Evolutionary conservation across 2,113 vertebrate genomes (phyloP), one percentile per base, ranked within the genome.

Genomic region (Tympanuchus pallidicinctus): DNA sequence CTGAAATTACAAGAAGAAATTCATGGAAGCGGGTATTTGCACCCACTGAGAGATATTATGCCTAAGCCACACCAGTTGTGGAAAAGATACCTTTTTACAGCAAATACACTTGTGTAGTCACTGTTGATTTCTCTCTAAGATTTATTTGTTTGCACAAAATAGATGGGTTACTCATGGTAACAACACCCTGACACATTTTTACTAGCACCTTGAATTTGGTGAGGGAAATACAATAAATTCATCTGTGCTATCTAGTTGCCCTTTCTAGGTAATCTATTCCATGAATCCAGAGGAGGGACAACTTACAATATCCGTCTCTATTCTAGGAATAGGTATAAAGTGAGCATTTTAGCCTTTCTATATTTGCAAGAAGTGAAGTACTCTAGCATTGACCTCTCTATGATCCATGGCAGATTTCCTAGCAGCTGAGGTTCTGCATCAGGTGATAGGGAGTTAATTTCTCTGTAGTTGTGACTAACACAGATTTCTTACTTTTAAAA

Each of bases 321-420:
- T 98, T 98, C 98, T 98, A 97, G 97, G 98, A 98, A 98, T 98
- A 98, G 98, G 97, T 97, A 84, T 96, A 96, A 97, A 96, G 82
- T 10, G 50, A 97, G 96, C 93, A 95, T 93, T 96, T 97, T 97
- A 95, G 90, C 91, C 96, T 97, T 97, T 97, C 97, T 98, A 92
- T 96, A 97, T 96, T 97, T 96, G 82, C 92, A 94, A 54, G 77
- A 92, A 91, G 78, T 95, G 93, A 96, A 93, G 64, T 82, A 82
- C 66, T 86, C 84, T 28, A 92, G 92, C 86, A 93, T n/a, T 94
- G 91, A 96, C 90, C 93, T 97, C 91, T 94, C 90, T 83, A 4
- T 73, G 84, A 93, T 95, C 85, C 85, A 59, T 93, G 92, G 63
- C 87, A 91, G 85, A 82, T 94, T 94, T 96, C 76, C 90, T 89